Evolutionary conservation across 2,888 invertebrate genomes (phyloP).

Genomic region (Drosophila testacea): DNA sequence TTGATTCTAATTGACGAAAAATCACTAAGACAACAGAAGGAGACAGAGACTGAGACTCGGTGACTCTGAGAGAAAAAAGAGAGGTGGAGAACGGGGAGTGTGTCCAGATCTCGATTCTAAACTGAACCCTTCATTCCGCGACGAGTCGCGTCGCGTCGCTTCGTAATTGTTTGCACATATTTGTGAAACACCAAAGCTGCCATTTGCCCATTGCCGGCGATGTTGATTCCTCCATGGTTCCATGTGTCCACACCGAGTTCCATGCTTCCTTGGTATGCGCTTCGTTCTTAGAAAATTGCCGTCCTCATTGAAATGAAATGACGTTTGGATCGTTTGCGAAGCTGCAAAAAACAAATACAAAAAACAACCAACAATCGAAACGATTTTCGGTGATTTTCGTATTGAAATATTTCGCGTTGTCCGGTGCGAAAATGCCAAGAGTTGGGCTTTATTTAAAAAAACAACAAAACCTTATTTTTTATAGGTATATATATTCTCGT

Average conservation of each 20-base stretch:
- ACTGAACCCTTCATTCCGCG: slow-evolving; percentile 27
- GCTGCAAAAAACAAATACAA: background rate
- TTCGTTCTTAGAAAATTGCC: slow-evolving; percentile 79
- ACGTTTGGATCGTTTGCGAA: slow-evolving; percentile 57
- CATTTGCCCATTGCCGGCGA: slow-evolving; percentile 62
- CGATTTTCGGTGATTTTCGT: slow-evolving; percentile 77
- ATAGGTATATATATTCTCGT: slow-evolving; percentile 13
- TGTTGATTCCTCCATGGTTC: slow-evolving; percentile 43
- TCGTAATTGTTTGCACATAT: slow-evolving; percentile 79
- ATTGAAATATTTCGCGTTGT: slow-evolving; percentile 73
- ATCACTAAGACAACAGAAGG: slow-evolving; percentile 59
- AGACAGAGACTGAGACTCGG: slow-evolving; percentile 23
- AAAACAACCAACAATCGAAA: slow-evolving; percentile 55
- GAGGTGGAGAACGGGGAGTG: slow-evolving; percentile 8
- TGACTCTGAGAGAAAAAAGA: background rate
- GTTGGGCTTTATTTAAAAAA: slow-evolving; percentile 16
- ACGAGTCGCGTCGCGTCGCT: slow-evolving; percentile 29
- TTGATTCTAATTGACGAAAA: slow-evolving; percentile 78
- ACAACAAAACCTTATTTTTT: slow-evolving; percentile 11
- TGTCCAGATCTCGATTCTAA: slow-evolving; percentile 37
- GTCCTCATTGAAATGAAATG: slow-evolving; percentile 78
- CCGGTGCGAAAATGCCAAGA: slow-evolving; percentile 75
- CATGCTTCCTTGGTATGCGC: slow-evolving; percentile 73
- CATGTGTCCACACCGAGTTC: slow-evolving; percentile 5
- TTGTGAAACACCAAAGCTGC: slow-evolving; percentile 75